Percentiles rank a stretch among this genome's conserved stretches.
Evolutionary conservation across 2,113 vertebrate species (phyloP).

Genomic region (Barbus barbus): DNA sequence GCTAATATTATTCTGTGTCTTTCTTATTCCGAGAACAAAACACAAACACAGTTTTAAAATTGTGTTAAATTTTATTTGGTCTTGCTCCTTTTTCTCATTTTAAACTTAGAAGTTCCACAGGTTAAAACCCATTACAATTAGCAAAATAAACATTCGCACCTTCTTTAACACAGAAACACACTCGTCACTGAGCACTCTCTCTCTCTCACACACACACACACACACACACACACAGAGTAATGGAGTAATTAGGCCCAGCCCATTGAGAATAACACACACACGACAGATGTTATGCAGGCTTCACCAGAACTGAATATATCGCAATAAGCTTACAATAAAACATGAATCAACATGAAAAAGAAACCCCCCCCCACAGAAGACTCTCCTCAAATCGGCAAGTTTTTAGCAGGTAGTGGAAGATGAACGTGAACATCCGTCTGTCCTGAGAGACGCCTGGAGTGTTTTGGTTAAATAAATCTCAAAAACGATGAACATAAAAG

Average conservation of each 20-base stretch:
- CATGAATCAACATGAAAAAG: background rate
- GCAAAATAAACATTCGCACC: slow-evolving; percentile 67
- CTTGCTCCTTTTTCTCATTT: slow-evolving; percentile 49
- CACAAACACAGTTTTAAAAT: slow-evolving; percentile 48
- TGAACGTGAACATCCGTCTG: background rate
- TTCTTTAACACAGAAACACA: slow-evolving; percentile 58
- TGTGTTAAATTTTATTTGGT: slow-evolving; percentile 80
- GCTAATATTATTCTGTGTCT: too few relatives aligned
- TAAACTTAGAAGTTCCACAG: slow-evolving; percentile 67
- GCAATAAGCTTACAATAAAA: background rate
- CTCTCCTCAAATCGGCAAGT: background rate
- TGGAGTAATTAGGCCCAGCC: slow-evolving; percentile 80
- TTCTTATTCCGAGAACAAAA: too few relatives aligned
- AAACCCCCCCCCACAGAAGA: background rate
- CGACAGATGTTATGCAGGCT: background rate
- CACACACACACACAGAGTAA: slow-evolving; percentile 58
- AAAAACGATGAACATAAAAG: background rate
- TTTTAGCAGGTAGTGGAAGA: slow-evolving; percentile 2
- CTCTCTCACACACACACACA: slow-evolving; percentile 1
- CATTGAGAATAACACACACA: slow-evolving; percentile 62
- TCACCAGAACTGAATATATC: slow-evolving; percentile 8
- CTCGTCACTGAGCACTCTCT: background rate
- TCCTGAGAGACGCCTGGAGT: slow-evolving; percentile 45
- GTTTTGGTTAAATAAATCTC: slow-evolving; percentile 27
- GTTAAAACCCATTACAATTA: slow-evolving; percentile 76